Evolutionary conservation across 1,140 invertebrate species (phyloP).

Genomic region (Carposina sasakii): DNA sequence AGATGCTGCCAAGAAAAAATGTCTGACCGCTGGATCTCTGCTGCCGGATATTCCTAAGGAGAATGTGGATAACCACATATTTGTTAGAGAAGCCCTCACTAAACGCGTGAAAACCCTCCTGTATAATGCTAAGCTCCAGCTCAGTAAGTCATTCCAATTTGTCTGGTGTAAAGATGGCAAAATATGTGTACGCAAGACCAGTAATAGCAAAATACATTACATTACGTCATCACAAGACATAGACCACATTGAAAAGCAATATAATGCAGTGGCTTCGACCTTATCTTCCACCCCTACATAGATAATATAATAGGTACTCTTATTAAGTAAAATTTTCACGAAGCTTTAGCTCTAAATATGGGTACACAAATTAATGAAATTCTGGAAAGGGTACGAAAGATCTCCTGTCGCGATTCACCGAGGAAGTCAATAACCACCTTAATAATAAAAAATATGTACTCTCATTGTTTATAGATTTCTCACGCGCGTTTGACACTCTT

Average conservation of each 20-base stretch:
- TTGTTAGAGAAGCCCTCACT: constrained; percentile 32
- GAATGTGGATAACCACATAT: constrained; percentile 22
- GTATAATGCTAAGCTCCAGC: constrained; percentile 22
- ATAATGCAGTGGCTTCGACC: no score
- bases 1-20: constrained; percentile 16
- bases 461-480: constrained; percentile 1
- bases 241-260: constrained; percentile 1
- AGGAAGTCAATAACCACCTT: background rate
- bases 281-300: no score
- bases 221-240: constrained; percentile 20
- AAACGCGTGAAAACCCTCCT: constrained; percentile 29
- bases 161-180: constrained; percentile 33
- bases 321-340: no score
- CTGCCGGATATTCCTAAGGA: constrained; percentile 18
- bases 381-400: background rate
- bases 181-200: constrained; percentile 20
- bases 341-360: no score
- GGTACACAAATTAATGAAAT: no score
- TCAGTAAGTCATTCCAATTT: constrained; percentile 23
- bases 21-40: constrained; percentile 18
- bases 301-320: no score
- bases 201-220: constrained; percentile 25
- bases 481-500: background rate
- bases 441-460: constrained; percentile 3
- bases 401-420: background rate